Conservation (phyloP, 2,113 vertebrate species). For the Hydropotes inermis region DNA sequence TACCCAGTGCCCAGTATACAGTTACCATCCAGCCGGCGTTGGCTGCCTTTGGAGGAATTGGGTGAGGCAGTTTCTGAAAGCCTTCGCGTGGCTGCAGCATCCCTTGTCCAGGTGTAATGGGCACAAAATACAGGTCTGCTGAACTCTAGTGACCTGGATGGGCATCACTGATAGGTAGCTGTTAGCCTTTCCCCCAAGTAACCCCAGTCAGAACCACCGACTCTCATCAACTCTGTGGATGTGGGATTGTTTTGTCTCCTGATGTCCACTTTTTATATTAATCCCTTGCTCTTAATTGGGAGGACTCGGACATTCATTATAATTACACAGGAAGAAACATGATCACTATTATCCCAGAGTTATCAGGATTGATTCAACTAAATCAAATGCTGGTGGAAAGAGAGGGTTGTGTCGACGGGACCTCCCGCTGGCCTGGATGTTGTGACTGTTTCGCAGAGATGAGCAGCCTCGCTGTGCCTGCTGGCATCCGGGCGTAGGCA, state of each 20-base stretch:
- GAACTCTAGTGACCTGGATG: neutral
- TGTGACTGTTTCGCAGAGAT: slow-evolving; percentile 58
- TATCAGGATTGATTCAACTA: neutral
- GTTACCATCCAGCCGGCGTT: neutral
- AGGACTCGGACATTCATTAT: neutral
- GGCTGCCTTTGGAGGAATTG: neutral
- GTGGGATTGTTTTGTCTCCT: neutral
- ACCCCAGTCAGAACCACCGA: neutral
- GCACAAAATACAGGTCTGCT: neutral
- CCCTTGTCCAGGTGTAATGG: neutral
- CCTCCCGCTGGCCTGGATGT: neutral
- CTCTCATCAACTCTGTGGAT: neutral
- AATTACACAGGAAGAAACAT: neutral
- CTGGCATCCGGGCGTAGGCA: slow-evolving; percentile 11
- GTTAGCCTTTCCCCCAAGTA: neutral
- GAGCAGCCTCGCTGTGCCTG: slow-evolving; percentile 54
- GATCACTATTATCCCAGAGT: neutral
- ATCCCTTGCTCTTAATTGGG: neutral
- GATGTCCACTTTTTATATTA: neutral
- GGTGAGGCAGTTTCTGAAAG: neutral
- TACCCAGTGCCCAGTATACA: neutral
- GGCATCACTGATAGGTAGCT: neutral
- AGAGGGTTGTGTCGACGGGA: slow-evolving; percentile 21
- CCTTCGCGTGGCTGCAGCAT: neutral
- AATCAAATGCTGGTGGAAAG: neutral